These are phyloP conservation scores for Nysson spinosus DNA, from an alignment of 2,888 invertebrate genomes.

Conservation along the genomic window DNA sequence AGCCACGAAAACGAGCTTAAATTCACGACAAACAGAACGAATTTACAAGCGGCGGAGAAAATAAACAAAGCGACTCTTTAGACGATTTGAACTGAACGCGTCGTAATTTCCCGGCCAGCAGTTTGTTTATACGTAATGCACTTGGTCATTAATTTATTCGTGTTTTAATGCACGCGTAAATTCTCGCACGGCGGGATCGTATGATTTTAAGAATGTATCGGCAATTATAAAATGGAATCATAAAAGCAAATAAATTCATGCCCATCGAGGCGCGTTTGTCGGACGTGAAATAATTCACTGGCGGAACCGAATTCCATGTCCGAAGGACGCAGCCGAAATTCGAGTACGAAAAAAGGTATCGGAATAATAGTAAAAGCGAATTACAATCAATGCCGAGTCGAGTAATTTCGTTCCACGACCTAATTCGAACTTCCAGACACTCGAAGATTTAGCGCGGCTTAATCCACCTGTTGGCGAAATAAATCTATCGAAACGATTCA, in stretches of 20 bases:
- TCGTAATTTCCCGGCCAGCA: not conserved
- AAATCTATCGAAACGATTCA: conserved; percentile 49
- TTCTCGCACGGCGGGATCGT: conserved; percentile 31
- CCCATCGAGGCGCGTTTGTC: not conserved
- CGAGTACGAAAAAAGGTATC: conserved; percentile 9
- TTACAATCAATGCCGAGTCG: conserved; percentile 15
- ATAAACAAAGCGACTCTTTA: too few relatives aligned
- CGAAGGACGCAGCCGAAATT: too few relatives aligned
- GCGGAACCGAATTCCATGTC: not conserved
- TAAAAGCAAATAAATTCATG: conserved; percentile 14
- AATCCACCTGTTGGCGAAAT: conserved; percentile 59
- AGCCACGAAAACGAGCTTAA: too few relatives aligned
- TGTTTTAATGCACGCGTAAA: conserved; percentile 10
- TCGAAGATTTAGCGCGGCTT: conserved; percentile 48
- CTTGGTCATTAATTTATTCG: conserved; percentile 17
- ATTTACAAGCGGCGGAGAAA: too few relatives aligned
- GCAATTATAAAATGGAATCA: conserved; percentile 33
- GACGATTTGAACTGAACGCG: too few relatives aligned
- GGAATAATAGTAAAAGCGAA: too few relatives aligned
- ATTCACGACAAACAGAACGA: too few relatives aligned
- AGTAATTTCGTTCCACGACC: conserved; percentile 32
- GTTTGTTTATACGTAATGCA: conserved; percentile 2
- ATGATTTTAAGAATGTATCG: conserved; percentile 30
- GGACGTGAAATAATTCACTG: not conserved
- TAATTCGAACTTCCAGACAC: conserved; percentile 24